Evolutionary conservation across 1,140 invertebrate species (phyloP), one percentile per base, ranked within the genome.

Genomic region (Drosophila teissieri): DNA sequence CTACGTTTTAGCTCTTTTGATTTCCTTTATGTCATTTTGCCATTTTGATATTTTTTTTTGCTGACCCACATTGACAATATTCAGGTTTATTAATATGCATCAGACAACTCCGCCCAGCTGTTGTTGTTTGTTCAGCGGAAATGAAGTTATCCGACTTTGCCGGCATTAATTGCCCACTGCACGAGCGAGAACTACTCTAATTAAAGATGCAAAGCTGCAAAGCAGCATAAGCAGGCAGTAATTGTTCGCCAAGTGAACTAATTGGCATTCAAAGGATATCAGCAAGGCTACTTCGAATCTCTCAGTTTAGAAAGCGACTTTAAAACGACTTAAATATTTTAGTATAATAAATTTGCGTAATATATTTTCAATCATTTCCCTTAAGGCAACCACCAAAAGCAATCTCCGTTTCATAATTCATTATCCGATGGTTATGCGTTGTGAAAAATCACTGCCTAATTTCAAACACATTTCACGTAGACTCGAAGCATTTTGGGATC

Each of bases 11-110:
- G 17, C 40, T 36, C 14, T 54, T 54, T 46, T 11, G 24, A 31
- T 49, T 80, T 54, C 44, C 60, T 63, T 56, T 65, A 64, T 56
- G 84, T 67, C 72, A 77, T 82, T 31, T 2, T 31, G 27, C 27
- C 7, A 31, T 31, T 31, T 31, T 31, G 2, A 7, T 2, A 31
- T 31, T 31, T 49, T 76, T 82, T 80, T 31, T 49, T 40, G 24
- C 42, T 76, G 83, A 88, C 83, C 84, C 83, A 88, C 83, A 88
- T 89, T 89, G 84, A 90, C 84, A 84, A 88, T 89, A 82, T 78
- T 63, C 40, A 58, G 51, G 68, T 86, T 89, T 89, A 89, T 90
- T 90, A 89, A 90, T 88, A 82, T 80, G 52, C 62, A 67, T 37
- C 12, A 61, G 63, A 44, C 51, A 56, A 55, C 76, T 73, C 51